A percentile compares a stretch with the other conserved stretches of the same genome.
phyloP scores from a whole-genome alignment of 2,113 vertebrate species.

The Macquaria ambigua region DNA sequence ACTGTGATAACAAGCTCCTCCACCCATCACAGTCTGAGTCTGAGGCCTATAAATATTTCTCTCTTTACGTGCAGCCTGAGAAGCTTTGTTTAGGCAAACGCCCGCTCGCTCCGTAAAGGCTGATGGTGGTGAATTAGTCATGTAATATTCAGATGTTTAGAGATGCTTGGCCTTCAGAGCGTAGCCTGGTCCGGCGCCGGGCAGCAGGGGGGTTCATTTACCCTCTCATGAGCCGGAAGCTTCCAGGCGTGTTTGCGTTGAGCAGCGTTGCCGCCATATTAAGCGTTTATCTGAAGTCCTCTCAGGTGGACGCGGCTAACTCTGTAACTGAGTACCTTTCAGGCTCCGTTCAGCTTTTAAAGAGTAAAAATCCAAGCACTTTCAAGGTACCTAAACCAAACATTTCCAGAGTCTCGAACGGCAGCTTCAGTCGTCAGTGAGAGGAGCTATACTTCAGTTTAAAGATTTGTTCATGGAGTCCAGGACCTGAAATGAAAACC shows the following conservation, averaged over 20 bases:
- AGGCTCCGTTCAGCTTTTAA: too few relatives aligned
- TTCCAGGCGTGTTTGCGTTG: too few relatives aligned
- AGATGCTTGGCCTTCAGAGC: background rate
- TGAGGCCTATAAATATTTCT: slow-evolving; percentile 18
- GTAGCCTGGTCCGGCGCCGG: slow-evolving; percentile 3
- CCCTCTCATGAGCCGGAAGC: too few relatives aligned
- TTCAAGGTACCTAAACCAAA: too few relatives aligned
- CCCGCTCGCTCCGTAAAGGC: background rate
- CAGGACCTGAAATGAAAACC: too few relatives aligned
- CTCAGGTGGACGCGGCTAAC: background rate
- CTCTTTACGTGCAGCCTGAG: slow-evolving; percentile 5
- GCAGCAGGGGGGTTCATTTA: background rate
- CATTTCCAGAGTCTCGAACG: too few relatives aligned
- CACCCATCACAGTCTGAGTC: slow-evolving; percentile 19
- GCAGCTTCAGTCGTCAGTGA: too few relatives aligned
- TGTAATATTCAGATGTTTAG: slow-evolving; percentile 1
- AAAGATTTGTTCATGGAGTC: too few relatives aligned
- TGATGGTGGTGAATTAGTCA: background rate
- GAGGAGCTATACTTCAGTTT: too few relatives aligned
- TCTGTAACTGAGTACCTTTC: too few relatives aligned
- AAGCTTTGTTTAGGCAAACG: background rate
- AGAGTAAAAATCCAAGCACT: too few relatives aligned
- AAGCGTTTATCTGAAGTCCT: background rate
- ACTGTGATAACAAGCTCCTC: slow-evolving; percentile 34
- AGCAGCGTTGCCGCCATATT: too few relatives aligned